Evolutionary conservation across 2,797 vertebrate species (phyloP).

Genomic region (Threskiornis aethiopicus): DNA sequence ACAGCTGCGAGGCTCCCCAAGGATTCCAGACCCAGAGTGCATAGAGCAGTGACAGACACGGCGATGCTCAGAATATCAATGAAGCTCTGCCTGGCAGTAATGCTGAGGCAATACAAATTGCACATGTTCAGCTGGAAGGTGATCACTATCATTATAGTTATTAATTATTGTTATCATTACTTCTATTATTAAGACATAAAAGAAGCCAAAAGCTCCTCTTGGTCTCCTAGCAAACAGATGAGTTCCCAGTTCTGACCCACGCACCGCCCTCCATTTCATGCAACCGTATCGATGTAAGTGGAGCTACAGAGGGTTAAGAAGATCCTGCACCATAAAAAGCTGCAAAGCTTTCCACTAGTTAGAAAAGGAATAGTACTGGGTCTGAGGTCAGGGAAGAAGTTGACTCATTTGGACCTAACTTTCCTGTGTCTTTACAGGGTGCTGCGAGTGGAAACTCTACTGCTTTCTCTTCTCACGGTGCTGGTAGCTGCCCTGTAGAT

Average conservation of each 20-base stretch:
- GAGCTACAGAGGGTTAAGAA: background rate
- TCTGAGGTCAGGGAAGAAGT: background rate
- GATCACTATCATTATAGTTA: slow-evolving; percentile 61
- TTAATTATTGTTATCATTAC: slow-evolving; percentile 67
- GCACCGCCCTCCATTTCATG: rapidly evolving
- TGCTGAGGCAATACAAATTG: slow-evolving; percentile 66
- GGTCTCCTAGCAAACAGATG: background rate
- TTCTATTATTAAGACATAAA: slow-evolving; percentile 51
- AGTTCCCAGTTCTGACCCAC: background rate
- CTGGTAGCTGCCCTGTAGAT: background rate
- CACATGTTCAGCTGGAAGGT: slow-evolving; percentile 66
- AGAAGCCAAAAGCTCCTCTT: background rate
- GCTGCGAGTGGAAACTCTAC: background rate
- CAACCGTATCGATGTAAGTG: rapidly evolving
- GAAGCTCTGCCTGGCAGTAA: slow-evolving; percentile 66
- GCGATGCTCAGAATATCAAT: slow-evolving; percentile 69
- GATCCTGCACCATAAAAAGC: background rate
- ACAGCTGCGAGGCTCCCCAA: slow-evolving; percentile 75
- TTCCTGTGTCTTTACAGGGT: background rate
- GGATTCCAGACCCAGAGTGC: slow-evolving; percentile 71
- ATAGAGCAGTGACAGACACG: slow-evolving; percentile 72
- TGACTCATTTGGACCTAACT: background rate
- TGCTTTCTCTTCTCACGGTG: rapidly evolving
- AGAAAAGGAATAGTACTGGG: background rate
- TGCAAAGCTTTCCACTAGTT: background rate